Evolutionary conservation across 1,140 invertebrate species (phyloP), one percentile per base, ranked within the genome.

Genomic region (Leptopilina clavipes): DNA sequence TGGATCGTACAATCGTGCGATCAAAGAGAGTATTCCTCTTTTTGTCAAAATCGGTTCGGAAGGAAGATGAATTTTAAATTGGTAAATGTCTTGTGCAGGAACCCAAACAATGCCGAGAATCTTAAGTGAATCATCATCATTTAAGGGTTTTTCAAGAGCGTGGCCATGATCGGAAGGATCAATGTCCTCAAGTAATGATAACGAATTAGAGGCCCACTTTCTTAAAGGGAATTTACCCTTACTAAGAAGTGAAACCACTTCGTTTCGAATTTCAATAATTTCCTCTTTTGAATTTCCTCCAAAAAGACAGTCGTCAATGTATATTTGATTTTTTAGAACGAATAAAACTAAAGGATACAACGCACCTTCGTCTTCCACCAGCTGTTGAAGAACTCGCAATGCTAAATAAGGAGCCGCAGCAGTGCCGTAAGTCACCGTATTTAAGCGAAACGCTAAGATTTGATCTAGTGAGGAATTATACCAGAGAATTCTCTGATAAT

Each of bases 21-120:
- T 77, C 0, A 45, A 72, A 52, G 45, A 77, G 8, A 9, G 19
- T 31, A 18, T 71, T 9, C 12, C 65, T 74, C 9, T 54, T 65
- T n/a, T 70, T 9, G 12, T 22, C 19, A 43, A 22, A 6, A 9
- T 76, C 12, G n/a, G 54, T 56, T 14, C 56, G 2, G 3, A 37
- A n/a, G 6, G 1, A 9, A 10, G 70, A 8, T 44, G 9, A n/a
- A n/a, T 73, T 73, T 0, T 25, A 22, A n/a, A 77, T 2, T 22
- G 54, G 18, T 65, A 65, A 14, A 12, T 65, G 12, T 65, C 73
- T 1, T 17, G 19, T 11, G 40, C 18, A 5, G 73, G 54, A 17
- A 19, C 19, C 54, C 54, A 74, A 18, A 43, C 17, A 3, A 74
- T 19, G 1, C 56, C 73, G 37, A 74, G 31, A n/a, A 74, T 22